Evolutionary conservation across 1,140 invertebrate species (phyloP), one percentile per base, ranked within the genome.

Genomic region (Andricus grossulariae): DNA sequence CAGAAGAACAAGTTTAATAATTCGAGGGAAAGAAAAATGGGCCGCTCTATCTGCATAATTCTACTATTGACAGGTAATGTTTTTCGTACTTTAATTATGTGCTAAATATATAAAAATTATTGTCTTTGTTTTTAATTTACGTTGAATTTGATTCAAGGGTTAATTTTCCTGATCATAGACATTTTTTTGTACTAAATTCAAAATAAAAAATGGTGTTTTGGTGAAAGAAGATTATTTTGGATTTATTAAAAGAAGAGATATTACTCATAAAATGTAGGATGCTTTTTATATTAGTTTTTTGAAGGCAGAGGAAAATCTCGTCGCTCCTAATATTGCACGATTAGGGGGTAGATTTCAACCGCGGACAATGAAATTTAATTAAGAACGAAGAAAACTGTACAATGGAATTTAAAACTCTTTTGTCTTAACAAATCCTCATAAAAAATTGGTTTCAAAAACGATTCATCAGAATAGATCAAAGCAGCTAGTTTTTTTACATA

Each of bases 21-120:
- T 66, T 52, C 7, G 21, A 70, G 39, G 57, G 39, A 21, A 16
- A 66, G 57, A 66, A 84, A 79, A 55, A 85, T 86, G 80, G 80
- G 80, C 49, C 79, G 66, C 25, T 15, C 57, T 15, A 50, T 71
- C 39, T 84, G 77, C 50, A 18, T 84, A n/a, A 60, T 83, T 18
- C 60, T 85, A 18, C 52, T 86, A 25, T 50, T 86, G 11, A 73
- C 79, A 80, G 83, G 84, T 86, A 83, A 82, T 45, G 3, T 57
- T 32, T 8, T 7, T 32, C n/a, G 60, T 18, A 73, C 32, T 6
- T 39, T 32, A 39, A 13, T 12, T 16, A 15, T 16, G 21, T 66
- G 13, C 11, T 21, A 60, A 21, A 60, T 21, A 5, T 60, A 11
- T 21, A 0, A 60, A 13, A 25, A 25, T 60, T 11, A 8, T 19